Percentiles rank a stretch among this genome's conserved stretches.
Conservation (phyloP, 2,888 invertebrate genomes). For the Tetranychus truncatus region DNA sequence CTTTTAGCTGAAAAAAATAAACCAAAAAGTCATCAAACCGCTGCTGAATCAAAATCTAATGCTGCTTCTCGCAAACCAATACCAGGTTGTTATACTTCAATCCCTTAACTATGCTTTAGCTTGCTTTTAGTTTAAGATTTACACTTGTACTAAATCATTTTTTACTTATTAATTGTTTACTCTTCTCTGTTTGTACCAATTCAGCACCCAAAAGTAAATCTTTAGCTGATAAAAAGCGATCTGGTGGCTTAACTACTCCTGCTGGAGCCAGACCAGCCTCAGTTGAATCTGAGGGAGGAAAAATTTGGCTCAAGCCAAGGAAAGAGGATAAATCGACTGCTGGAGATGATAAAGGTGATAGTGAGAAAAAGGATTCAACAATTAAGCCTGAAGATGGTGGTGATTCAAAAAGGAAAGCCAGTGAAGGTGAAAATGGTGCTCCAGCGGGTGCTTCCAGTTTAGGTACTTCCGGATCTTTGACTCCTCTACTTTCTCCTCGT, state of each 20-base stretch:
- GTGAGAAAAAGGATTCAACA: not conserved
- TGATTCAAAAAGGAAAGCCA: not conserved
- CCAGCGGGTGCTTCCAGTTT: slow-evolving; percentile 32
- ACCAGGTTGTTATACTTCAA: not conserved
- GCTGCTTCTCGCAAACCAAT: not conserved
- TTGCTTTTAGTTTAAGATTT: not conserved
- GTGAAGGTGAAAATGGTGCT: slow-evolving; percentile 19
- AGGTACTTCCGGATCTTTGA: not conserved
- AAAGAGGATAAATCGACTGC: not conserved
- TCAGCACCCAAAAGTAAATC: not conserved
- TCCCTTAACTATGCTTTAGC: not conserved
- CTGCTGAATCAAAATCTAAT: not conserved
- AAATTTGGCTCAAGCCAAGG: slow-evolving; percentile 19
- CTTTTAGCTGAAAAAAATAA: not conserved
- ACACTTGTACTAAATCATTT: not conserved
- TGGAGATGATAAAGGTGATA: not conserved
- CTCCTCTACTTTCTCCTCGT: not conserved
- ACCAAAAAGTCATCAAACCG: not conserved
- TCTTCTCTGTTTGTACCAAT: not conserved
- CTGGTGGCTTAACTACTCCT: not conserved
- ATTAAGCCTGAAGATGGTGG: not conserved
- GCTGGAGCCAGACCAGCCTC: not conserved
- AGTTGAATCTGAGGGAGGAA: slow-evolving; percentile 9
- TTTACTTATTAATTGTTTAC: not conserved
- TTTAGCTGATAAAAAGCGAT: not conserved